phyloP scores from a whole-genome alignment of 2,888 invertebrate species.

The Gonocerus acuteangulatus region DNA sequence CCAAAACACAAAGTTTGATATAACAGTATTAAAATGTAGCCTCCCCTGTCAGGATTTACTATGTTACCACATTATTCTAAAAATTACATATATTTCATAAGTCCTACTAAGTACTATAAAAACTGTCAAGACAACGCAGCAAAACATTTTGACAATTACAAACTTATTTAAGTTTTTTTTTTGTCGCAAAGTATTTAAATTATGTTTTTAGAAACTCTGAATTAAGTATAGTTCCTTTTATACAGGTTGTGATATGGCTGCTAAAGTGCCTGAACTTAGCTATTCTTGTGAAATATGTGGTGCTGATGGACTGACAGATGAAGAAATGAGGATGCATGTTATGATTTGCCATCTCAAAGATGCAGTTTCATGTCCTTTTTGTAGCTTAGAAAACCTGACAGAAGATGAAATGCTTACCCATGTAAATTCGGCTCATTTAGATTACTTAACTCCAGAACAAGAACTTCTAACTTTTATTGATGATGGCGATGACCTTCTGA shows the following conservation, averaged over 20 bases:
- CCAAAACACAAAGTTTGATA: background rate
- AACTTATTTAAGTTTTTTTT: background rate
- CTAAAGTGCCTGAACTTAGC: slow-evolving; percentile 51
- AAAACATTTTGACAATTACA: background rate
- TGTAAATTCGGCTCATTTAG: slow-evolving; percentile 76
- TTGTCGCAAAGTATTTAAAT: background rate
- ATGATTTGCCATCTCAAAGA: slow-evolving; percentile 70
- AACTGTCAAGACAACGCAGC: background rate
- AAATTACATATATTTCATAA: background rate
- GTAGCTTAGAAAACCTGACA: slow-evolving; percentile 64
- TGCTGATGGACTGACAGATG: slow-evolving; percentile 69
- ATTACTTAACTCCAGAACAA: slow-evolving; percentile 66
- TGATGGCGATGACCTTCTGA: slow-evolving; percentile 49
- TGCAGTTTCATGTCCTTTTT: slow-evolving; percentile 72
- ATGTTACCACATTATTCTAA: background rate
- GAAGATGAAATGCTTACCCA: slow-evolving; percentile 68
- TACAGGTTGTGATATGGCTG: slow-evolving; percentile 44
- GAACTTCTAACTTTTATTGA: slow-evolving; percentile 72
- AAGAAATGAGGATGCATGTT: slow-evolving; percentile 71
- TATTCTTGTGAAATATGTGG: slow-evolving; percentile 79
- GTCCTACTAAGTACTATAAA: background rate
- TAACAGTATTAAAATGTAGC: background rate
- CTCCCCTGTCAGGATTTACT: background rate
- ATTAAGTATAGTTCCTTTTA: background rate
- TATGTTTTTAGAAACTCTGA: background rate